These are phyloP conservation scores for Neostethus bicornis DNA, from an alignment of 2,797 vertebrate genomes.

Conservation along the genomic window DNA sequence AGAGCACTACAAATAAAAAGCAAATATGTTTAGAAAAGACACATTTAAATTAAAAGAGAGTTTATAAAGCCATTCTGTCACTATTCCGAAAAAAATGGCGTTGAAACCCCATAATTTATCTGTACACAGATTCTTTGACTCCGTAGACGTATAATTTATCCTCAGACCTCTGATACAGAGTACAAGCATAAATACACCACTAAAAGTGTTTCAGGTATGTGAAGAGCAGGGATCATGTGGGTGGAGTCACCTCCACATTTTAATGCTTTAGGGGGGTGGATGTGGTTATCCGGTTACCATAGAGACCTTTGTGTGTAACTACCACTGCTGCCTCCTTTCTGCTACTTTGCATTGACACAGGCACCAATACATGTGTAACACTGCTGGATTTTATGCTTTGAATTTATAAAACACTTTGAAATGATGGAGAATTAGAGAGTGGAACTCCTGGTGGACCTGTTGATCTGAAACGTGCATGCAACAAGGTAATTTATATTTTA, in stretches of 20 bases:
- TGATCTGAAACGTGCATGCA: background rate
- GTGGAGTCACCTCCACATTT: slow-evolving; percentile 56
- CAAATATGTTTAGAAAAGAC: background rate
- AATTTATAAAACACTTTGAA: slow-evolving; percentile 13
- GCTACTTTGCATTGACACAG: slow-evolving; percentile 31
- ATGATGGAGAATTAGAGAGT: background rate
- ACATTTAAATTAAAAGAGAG: background rate
- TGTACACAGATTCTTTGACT: background rate
- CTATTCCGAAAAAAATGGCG: slow-evolving; percentile 6
- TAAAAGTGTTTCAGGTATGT: slow-evolving; percentile 33
- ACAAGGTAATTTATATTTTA: slow-evolving; percentile 39
- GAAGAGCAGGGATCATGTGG: slow-evolving; percentile 33
- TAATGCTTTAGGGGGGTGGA: slow-evolving; percentile 34
- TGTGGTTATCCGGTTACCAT: slow-evolving; percentile 59
- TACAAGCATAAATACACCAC: slow-evolving; percentile 13
- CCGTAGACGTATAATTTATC: background rate
- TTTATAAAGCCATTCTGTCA: background rate
- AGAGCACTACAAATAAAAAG: background rate
- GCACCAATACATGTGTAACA: slow-evolving; percentile 10
- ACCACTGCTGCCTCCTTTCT: slow-evolving; percentile 30
- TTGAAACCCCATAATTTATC: slow-evolving; percentile 2
- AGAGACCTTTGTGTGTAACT: slow-evolving; percentile 64
- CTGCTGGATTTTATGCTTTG: slow-evolving; percentile 39
- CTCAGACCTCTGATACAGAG: background rate
- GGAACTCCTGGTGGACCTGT: slow-evolving; percentile 13